phyloP scores from a whole-genome alignment of 2,888 invertebrate genomes.

The Noctua comes region DNA sequence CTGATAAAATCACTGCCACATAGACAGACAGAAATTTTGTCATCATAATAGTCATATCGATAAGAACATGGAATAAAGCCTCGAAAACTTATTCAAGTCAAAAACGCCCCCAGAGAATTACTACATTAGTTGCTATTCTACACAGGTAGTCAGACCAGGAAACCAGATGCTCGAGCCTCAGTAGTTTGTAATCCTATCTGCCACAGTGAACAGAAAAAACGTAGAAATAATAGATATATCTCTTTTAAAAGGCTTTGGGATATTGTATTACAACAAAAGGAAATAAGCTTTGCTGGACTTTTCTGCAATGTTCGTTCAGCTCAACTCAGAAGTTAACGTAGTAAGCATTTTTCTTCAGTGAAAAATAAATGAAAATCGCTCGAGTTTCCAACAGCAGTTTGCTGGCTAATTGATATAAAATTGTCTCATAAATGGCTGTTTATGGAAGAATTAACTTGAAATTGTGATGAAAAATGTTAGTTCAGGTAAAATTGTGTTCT shows the following conservation, averaged over 20 bases:
- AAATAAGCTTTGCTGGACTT: conserved; percentile 50
- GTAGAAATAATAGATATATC: conserved; percentile 15
- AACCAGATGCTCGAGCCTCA: conserved; percentile 31
- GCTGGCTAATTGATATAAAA: conserved; percentile 10
- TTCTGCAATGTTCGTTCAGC: conserved; percentile 41
- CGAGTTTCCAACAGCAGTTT: conserved; percentile 33
- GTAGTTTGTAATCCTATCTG: conserved; percentile 51
- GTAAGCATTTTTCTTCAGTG: conserved; percentile 25
- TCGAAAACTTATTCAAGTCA: not conserved
- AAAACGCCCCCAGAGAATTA: not conserved
- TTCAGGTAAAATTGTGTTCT: not conserved
- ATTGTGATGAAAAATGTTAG: not conserved
- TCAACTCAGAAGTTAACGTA: conserved; percentile 39
- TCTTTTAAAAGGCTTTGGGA: conserved; percentile 17
- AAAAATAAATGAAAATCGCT: conserved; percentile 12
- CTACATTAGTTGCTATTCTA: not conserved
- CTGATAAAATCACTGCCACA: no score
- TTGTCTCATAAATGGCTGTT: not conserved
- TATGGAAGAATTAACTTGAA: not conserved
- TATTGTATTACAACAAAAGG: conserved; percentile 54
- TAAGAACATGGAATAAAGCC: not conserved
- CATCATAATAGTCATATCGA: no score
- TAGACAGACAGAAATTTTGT: no score
- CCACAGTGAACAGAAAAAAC: conserved; percentile 10
- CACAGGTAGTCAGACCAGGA: conserved; percentile 14